phyloP scores from a whole-genome alignment of 2,113 vertebrate species.

The Piliocolobus tephrosceles region DNA sequence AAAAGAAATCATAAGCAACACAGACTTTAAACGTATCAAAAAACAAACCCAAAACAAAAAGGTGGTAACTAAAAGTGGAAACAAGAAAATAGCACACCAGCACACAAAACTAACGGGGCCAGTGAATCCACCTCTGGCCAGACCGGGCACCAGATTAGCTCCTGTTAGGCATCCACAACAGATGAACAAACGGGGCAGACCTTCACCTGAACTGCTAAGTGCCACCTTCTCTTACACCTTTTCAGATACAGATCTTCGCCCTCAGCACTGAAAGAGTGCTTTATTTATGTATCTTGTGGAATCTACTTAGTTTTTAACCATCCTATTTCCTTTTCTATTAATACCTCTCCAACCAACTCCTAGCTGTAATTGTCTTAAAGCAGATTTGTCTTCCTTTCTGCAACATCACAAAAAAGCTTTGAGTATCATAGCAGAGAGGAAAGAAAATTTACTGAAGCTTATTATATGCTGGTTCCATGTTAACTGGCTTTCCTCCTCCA shows the following conservation, averaged over 20 bases:
- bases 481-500: neutral
- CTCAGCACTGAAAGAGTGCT: neutral
- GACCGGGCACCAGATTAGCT: neutral
- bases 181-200: neutral
- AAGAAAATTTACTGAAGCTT: neutral
- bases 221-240: neutral
- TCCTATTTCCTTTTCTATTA: neutral
- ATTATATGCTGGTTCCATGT: neutral
- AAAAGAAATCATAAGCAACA: slow-evolving; percentile 30
- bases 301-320: neutral
- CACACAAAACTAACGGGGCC: neutral
- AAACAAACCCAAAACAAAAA: neutral
- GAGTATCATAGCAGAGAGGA: neutral
- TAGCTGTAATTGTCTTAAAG: slow-evolving; percentile 29
- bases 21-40: neutral
- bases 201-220: neutral
- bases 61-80: neutral
- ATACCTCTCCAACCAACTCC: neutral
- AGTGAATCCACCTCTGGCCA: neutral
- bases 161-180: neutral
- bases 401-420: neutral
- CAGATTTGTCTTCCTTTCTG: neutral
- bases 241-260: neutral
- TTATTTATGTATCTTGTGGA: neutral
- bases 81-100: neutral